Evolutionary conservation across 2,113 vertebrate species (phyloP).

Genomic region (Pygathrix nemaeus): DNA sequence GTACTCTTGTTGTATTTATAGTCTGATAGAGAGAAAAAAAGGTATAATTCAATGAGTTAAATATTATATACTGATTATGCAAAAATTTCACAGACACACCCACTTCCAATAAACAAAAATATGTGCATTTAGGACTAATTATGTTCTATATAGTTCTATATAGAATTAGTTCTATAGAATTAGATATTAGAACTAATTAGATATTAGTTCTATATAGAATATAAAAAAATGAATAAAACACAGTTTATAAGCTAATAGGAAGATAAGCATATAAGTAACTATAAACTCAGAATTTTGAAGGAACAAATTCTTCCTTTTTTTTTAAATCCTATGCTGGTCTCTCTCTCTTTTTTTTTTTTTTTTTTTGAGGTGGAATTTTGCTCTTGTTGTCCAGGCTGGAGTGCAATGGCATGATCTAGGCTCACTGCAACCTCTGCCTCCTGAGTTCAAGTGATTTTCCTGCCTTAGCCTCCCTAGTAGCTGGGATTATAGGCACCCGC

Average conservation of each 20-base stretch:
- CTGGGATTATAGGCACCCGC: too few species aligned
- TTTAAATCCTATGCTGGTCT: too few species aligned
- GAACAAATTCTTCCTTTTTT: background rate
- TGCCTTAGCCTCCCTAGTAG: too few species aligned
- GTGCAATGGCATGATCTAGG: too few species aligned
- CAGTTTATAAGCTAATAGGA: background rate
- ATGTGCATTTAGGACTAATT: conserved; percentile 14
- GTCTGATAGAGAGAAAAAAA: background rate
- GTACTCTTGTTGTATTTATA: background rate
- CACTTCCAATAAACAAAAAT: conserved; percentile 40
- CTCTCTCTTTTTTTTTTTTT: too few species aligned
- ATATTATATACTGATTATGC: conserved; percentile 34
- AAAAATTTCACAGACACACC: conserved; percentile 23
- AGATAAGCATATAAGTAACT: background rate
- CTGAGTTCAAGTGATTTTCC: too few species aligned
- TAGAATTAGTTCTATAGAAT: too few species aligned
- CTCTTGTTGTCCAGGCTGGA: too few species aligned
- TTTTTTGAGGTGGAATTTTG: too few species aligned
- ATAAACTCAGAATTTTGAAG: background rate
- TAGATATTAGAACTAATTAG: too few species aligned
- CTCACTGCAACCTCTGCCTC: too few species aligned
- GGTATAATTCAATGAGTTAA: conserved; percentile 17
- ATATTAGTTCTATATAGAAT: background rate
- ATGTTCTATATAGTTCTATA: background rate
- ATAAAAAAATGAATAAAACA: conserved; percentile 54